Base-by-base conservation (phyloP, 2,797 vertebrate species). In the Alectoris magna region DNA sequence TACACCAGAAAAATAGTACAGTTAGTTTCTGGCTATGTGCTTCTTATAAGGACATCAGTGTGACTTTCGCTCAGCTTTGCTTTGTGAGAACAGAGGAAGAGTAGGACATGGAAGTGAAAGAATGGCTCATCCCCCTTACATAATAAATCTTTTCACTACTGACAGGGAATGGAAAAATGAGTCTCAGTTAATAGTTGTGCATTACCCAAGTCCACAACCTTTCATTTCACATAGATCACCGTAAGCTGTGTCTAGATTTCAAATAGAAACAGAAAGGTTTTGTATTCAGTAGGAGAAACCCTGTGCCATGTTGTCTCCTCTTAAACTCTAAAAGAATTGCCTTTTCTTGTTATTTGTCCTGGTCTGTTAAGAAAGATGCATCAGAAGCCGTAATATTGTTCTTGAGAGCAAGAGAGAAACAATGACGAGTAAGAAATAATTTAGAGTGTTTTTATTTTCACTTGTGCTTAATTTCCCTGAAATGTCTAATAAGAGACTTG, bases 61-160 rank as follows among this genome's bases (percentile, higher is more conserved):
- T 43, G 62, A 80, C 55, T 81, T 78, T 55, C 38, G 48, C 44
- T 92, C 41, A 31, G 1, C 4, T 59, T 62, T 87, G 29, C 34
- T 88, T 77, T 68, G 31, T 16, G 77, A 48, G 26, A 84, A 51
- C 44, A 66, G 48, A 81, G 21, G 26, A 85, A 82, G 43, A 93
- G 36, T 39, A 83, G 29, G 21, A 34, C 1, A 3, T 56, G 26
- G 36, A 92, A 70, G 82, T 92, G 63, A 93, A 94, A 92, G 41
- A 72, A 39, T 43, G 64, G 44, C 46, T 91, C 69, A 14, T 66
- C 21, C 81, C 74, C 76, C 49, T 75, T 63, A 91, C 53, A 72
- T 51, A 89, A 77, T 14, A 87, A 66, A 85, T 84, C 63, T 86
- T 78, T 73, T 51, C 27, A 72, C 59, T 89, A 85, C 62, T 92